phyloP scores from a whole-genome alignment of 1,140 invertebrate species.

The Trissolcus basalis region DNA sequence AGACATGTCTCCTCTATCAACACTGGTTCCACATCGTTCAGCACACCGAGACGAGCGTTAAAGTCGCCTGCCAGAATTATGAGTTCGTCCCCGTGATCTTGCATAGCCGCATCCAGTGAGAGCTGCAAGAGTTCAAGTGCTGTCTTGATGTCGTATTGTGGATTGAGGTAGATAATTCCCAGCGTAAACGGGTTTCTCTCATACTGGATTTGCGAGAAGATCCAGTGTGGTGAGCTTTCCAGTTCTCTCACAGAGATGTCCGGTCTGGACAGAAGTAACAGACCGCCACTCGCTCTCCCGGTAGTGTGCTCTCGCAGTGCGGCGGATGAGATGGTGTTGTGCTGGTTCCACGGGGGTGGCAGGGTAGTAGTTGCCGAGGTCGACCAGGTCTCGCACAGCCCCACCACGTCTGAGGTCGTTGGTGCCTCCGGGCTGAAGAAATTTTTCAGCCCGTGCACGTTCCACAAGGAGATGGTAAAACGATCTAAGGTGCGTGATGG shows the following conservation, averaged over 20 bases:
- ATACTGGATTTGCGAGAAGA: background rate
- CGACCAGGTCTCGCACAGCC: conserved; percentile 5
- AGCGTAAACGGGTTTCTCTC: conserved; percentile 4
- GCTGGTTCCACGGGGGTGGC: background rate
- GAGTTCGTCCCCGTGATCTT: background rate
- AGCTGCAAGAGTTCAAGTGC: conserved; percentile 5
- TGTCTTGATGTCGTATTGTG: background rate
- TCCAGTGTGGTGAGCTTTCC: background rate
- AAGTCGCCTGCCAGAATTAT: conserved; percentile 25
- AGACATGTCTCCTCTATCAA: conserved; percentile 5
- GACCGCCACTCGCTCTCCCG: conserved; percentile 7
- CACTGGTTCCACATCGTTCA: conserved; percentile 2
- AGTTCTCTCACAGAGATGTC: background rate
- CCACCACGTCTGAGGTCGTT: conserved; percentile 2
- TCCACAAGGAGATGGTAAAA: conserved; percentile 3
- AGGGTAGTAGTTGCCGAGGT: background rate
- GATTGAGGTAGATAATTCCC: conserved; percentile 14
- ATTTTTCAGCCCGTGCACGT: conserved; percentile 1
- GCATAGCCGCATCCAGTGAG: background rate
- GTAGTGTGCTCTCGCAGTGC: background rate
- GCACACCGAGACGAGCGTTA: conserved; percentile 15
- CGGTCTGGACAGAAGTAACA: conserved; percentile 1
- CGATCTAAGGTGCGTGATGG: no score
- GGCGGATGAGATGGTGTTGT: background rate
- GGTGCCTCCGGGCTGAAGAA: background rate